Base-by-base conservation (phyloP, 2,888 invertebrate species). In the Harpalus rubripes region DNA sequence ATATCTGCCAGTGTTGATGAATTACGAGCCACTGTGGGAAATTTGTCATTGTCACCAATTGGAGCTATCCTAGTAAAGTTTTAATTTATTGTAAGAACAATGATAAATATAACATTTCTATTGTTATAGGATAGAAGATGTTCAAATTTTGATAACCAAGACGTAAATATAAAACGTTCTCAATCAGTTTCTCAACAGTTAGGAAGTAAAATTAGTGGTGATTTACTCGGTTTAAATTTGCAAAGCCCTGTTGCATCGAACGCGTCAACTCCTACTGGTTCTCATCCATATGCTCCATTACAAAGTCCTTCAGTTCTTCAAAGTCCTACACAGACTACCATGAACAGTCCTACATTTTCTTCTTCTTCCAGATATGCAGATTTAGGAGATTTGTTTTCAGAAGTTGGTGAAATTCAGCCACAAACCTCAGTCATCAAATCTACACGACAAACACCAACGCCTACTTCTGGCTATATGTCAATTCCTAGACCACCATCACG, bases 1-100 rank as follows among this genome's bases (percentile, higher is more conserved):
- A 96, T 97, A 94, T 97, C 98, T 86, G 98, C 98, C n/a, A 98
- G 98, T 91, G 98, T 98, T 10, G 98, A 98, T 91, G 98, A 98
- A 90, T 93, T 98, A 18, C 93, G 97, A 88, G 97, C 97, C 26
- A 98, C 98, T 56, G 96, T 98, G 79, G 98, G 97, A 91, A 98
- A 96, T 91, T 94, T 98, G 86, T 96, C 98, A 44, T 90, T 96
- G 81, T 96, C 96, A 81, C 96, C 97, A 86, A 94, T 95, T 79
- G 95, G 96, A 39, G 94, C 94, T 86, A 90, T 91, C 88, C 90
- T 92, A 87, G 94, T 94, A 90, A 90, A 91, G 7, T 76, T 44
- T 52, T 16, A 44, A 76, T 18, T 32, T 16, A 52, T 76, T 32
- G 18, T 6, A 76, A 22, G 1, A 76, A 76, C 6, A 32, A 32